Evolutionary conservation across 2,888 invertebrate genomes (phyloP), one percentile per base, ranked within the genome.

Genomic region (Nomada goodeniana): DNA sequence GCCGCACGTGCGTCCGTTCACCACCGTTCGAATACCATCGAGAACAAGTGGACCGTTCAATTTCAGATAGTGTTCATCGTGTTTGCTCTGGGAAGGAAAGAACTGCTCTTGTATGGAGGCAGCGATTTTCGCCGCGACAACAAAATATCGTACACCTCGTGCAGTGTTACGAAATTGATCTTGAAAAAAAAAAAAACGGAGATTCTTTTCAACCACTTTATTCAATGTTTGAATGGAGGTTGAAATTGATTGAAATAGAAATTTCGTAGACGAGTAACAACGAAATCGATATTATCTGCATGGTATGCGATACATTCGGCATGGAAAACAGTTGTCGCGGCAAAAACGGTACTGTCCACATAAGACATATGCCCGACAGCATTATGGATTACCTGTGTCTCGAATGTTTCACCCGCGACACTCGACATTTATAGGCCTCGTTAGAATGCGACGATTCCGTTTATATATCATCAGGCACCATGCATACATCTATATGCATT

Each of bases 1-100:
- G 86, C 85, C 88, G 85, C 83, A 77, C 86, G 77, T 83, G 86
- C 73, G 80, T 76, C 77, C 86, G 83, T 83, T 88, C 87, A 81
- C 87, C 68, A 76, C 77, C 88, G 79, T 65, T 83, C 78, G 47
- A 87, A 86, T 82, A 71, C 86, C 82, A 80, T 84, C 77, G 73
- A 60, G 63, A 75, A 50, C 64, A 75, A 82, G 64, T 71, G 77
- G 65, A 61, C 63, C 81, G 63, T 77, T 79, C 47, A 71, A 70
- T 44, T 53, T 50, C 23, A 63, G 64, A 73, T 53, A 67, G 10
- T 47, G 64, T 76, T 69, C 85, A 71, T 82, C 88, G 80, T 86
- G 81, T 84, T 79, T 72, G 47, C 47, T 79, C 80, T 0, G 65
- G 77, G 74, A 44, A 59, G 69, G 70, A 71, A 72, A 63, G 52